Conservation (phyloP, 1,140 invertebrate species). For the Drosophila repletoides region DNA sequence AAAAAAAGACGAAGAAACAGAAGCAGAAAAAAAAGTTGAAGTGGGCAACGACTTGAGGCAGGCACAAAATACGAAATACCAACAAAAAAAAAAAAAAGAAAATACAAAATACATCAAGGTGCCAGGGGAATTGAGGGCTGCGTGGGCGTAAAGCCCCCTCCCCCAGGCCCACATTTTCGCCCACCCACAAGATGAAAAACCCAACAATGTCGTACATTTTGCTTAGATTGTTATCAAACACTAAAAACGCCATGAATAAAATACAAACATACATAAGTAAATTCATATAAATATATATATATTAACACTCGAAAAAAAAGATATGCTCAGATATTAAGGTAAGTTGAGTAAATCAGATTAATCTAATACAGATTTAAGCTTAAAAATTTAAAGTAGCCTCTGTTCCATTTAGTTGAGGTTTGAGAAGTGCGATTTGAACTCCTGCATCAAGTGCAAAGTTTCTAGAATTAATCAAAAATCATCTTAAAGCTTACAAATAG, state of each 20-base stretch:
- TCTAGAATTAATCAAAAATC: too few relatives aligned
- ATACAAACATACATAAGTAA: slow-evolving; percentile 6
- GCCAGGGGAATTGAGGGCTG: slow-evolving; percentile 27
- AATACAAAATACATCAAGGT: slow-evolving; percentile 62
- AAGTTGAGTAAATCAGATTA: too few relatives aligned
- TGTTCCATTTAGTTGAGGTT: too few relatives aligned
- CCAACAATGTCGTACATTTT: slow-evolving; percentile 75
- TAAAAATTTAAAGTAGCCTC: too few relatives aligned
- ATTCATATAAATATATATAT: slow-evolving; percentile 20
- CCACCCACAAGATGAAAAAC: slow-evolving; percentile 27
- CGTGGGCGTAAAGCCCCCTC: slow-evolving; percentile 3
- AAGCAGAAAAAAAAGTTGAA: too few relatives aligned
- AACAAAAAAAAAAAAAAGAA: slow-evolving; percentile 21
- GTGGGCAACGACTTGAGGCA: slow-evolving; percentile 31
- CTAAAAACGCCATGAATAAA: slow-evolving; percentile 76
- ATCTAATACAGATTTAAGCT: too few relatives aligned
- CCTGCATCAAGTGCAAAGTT: too few relatives aligned
- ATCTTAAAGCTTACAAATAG: too few relatives aligned
- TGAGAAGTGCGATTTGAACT: too few relatives aligned
- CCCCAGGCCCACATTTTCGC: slow-evolving; percentile 11
- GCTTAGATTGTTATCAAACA: slow-evolving; percentile 76
- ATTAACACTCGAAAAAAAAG: too few relatives aligned
- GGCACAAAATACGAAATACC: neutral
- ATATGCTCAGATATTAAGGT: too few relatives aligned
- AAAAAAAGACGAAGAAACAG: too few relatives aligned